phyloP scores from a whole-genome alignment of 2,888 invertebrate genomes.

The Ectemnius continuus region DNA sequence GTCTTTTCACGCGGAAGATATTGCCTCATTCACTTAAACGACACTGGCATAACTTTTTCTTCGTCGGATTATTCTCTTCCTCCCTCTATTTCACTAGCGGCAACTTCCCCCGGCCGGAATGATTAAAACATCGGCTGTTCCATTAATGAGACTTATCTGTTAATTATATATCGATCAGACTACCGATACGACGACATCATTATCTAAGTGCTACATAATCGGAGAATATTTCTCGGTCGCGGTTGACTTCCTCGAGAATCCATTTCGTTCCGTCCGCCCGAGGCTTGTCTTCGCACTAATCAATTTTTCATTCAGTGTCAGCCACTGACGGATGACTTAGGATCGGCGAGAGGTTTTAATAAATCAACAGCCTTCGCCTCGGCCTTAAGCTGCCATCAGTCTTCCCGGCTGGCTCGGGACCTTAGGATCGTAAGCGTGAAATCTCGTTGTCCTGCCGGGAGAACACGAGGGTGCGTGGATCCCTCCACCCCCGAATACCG shows the following conservation, averaged over 20 bases:
- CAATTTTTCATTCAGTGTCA: conserved; percentile 60
- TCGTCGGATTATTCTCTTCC: conserved; percentile 36
- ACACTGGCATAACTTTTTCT: background rate
- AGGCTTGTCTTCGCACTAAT: conserved; percentile 44
- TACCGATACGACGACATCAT: conserved; percentile 36
- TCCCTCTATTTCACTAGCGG: background rate
- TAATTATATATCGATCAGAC: conserved; percentile 51
- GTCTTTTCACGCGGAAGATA: background rate
- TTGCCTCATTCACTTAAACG: conserved; percentile 4
- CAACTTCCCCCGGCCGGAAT: conserved; percentile 9
- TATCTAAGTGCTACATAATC: conserved; percentile 51
- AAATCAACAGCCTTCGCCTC: conserved; percentile 58
- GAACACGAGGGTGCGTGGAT: conserved; percentile 32
- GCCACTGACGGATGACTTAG: conserved; percentile 57
- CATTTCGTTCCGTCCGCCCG: background rate
- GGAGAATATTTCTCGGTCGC: conserved; percentile 19
- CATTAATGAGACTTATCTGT: conserved; percentile 29
- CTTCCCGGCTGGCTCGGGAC: conserved; percentile 33
- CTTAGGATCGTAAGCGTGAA: conserved; percentile 36
- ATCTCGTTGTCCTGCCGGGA: conserved; percentile 28
- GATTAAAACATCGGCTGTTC: conserved; percentile 31
- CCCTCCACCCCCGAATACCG: conserved; percentile 26
- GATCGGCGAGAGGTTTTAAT: conserved; percentile 57
- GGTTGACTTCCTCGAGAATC: conserved; percentile 10
- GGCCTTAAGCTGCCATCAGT: conserved; percentile 45